A percentile compares a stretch with the other conserved stretches of the same genome.
Evolutionary conservation across 1,140 invertebrate species (phyloP).

Genomic region (Drosophila navojoa): DNA sequence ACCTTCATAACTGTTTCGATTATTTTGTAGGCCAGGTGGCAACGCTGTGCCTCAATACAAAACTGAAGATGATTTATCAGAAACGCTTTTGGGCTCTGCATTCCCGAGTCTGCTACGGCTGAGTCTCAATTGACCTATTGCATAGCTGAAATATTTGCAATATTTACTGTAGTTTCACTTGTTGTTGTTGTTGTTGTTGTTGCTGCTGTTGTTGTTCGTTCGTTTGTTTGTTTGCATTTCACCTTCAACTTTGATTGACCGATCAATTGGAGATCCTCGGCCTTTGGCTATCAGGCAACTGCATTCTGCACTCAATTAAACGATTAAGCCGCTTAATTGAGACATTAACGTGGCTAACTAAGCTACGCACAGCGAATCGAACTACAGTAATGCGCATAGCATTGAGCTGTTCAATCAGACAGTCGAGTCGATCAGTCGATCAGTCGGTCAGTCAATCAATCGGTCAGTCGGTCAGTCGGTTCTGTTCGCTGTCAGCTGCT

Average conservation of each 20-base stretch:
- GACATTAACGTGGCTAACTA: constrained; percentile 47
- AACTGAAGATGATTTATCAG: too few relatives aligned
- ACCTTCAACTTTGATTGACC: constrained; percentile 1
- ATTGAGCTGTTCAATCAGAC: constrained; percentile 3
- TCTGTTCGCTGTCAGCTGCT: constrained; percentile 38
- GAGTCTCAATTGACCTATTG: constrained; percentile 38
- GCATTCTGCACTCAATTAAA: constrained; percentile 56
- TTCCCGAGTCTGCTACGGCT: background rate
- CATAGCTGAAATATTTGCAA: constrained; percentile 37
- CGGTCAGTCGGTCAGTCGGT: constrained; percentile 9
- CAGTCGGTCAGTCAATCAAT: constrained; percentile 19
- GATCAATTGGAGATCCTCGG: constrained; percentile 43
- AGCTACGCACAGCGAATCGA: constrained; percentile 31
- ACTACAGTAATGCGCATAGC: constrained; percentile 3
- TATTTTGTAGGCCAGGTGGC: background rate
- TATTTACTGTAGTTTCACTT: constrained; percentile 29
- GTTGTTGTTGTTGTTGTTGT: too few relatives aligned
- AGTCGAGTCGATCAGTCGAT: background rate
- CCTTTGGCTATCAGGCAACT: constrained; percentile 8
- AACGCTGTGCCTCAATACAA: background rate
- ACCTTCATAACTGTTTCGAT: background rate
- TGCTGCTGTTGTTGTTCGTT: too few relatives aligned
- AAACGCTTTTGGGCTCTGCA: background rate
- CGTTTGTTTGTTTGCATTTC: constrained; percentile 5
- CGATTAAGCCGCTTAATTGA: constrained; percentile 56